Evolutionary conservation across 1,140 invertebrate genomes (phyloP).

Genomic region (Telenomus remus): DNA sequence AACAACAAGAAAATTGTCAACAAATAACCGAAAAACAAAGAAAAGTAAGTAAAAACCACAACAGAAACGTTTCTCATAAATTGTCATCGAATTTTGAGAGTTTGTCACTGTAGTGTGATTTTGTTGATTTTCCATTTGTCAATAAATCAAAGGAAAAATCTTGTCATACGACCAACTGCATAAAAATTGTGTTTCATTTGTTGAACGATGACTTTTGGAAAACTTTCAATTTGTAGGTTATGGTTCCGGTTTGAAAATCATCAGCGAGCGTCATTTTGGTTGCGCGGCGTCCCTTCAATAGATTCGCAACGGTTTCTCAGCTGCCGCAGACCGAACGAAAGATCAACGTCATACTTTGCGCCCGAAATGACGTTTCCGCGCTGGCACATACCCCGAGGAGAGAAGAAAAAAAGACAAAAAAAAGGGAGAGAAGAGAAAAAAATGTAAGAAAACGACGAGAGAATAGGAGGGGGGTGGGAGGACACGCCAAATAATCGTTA

Average conservation of each 20-base stretch:
- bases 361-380: slow-evolving; percentile 48
- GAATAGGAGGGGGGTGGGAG: slow-evolving; percentile 26
- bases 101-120: too few species aligned
- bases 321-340: slow-evolving; percentile 52
- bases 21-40: too few species aligned
- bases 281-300: slow-evolving; percentile 40
- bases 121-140: too few species aligned
- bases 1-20: too few species aligned
- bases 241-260: too few species aligned
- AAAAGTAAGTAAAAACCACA: too few species aligned
- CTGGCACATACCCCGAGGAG: slow-evolving; percentile 36
- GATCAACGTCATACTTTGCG: slow-evolving; percentile 55
- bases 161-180: too few species aligned
- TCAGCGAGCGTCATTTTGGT: slow-evolving; percentile 11
- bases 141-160: too few species aligned
- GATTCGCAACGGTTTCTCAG: slow-evolving; percentile 58
- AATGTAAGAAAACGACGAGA: not conserved
- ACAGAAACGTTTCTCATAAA: too few species aligned
- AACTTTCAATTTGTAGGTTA: too few species aligned
- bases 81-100: too few species aligned
- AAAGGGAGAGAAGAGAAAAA: slow-evolving; percentile 17
- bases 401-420: slow-evolving; percentile 16
- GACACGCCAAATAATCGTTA: slow-evolving; percentile 53
- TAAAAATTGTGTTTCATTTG: too few species aligned
- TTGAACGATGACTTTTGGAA: not conserved